Evolutionary conservation across 2,113 vertebrate genomes (phyloP), one percentile per base, ranked within the genome.

Genomic region (Eulemur rufifrons): DNA sequence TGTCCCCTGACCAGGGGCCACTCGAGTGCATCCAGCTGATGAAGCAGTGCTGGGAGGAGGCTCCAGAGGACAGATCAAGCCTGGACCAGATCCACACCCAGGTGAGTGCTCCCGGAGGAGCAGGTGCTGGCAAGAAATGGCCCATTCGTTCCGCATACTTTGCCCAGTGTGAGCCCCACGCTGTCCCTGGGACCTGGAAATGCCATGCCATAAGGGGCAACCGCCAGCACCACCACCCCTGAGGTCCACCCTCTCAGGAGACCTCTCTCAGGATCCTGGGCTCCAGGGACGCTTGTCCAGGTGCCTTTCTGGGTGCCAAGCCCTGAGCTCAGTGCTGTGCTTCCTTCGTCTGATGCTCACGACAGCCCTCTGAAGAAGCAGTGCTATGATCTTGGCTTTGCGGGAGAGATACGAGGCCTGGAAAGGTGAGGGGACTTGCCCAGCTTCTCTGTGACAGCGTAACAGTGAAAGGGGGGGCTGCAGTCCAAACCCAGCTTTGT

Each of bases 1-100:
- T 99, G 94, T 98, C 99, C 37, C 99, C 99, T 0, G 99, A 99
- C 95, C 98, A 99, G 45, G 99, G 99, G 15, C 99, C 99, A 0
- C 97, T 99, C 18, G 98, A 99, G 90, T 99, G 99, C 47, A 99
- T 99, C 97, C 99, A 99, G 98, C 98, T 99, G 77, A 99, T 99
- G 99, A 99, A 99, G 96, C 99, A 99, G 90, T 99, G 99, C 97
- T 99, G 99, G 99, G 98, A 99, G 61, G 99, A 99, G 97, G 97
- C 97, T 52, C 99, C 99, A 0, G 99, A 99, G 0, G 98, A 99
- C 94, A 99, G 99, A 73, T 99, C 99, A 0, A 96, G 95, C 1
- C 99, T 99, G 95, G 98, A 99, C 68, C 99, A 99, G 98, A 99
- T 99, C 90, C 99, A 99, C 96, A 98, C 98, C 93, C 99, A 99